phyloP scores from a whole-genome alignment of 2,888 invertebrate genomes.

The Meandrusa payeni region DNA sequence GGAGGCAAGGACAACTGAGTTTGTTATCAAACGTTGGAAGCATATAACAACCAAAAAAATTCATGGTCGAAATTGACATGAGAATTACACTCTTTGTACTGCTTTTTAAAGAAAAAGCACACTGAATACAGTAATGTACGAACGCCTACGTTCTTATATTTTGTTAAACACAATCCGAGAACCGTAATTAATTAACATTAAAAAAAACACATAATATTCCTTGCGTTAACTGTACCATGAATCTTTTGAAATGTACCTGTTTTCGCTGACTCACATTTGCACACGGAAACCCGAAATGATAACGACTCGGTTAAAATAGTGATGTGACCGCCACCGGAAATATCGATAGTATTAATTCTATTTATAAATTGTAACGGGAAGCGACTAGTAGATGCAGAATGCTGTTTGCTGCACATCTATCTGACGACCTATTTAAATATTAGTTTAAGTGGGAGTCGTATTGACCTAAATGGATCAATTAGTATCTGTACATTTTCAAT shows the following conservation, averaged over 20 bases:
- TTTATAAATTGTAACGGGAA: slow-evolving; percentile 1
- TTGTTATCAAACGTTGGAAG: too few relatives aligned
- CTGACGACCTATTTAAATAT: slow-evolving; percentile 18
- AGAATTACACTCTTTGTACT: too few relatives aligned
- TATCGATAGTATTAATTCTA: slow-evolving; percentile 13
- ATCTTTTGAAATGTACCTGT: slow-evolving; percentile 27
- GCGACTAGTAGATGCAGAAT: slow-evolving; percentile 3
- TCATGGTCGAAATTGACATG: too few relatives aligned
- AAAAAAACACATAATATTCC: slow-evolving; percentile 5
- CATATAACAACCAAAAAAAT: too few relatives aligned
- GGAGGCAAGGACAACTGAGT: too few relatives aligned
- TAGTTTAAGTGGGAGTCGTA: slow-evolving; percentile 11
- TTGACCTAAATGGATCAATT: slow-evolving; percentile 22
- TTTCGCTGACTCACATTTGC: slow-evolving; percentile 38
- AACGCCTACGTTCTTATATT: too few relatives aligned
- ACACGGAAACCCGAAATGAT: slow-evolving; percentile 53
- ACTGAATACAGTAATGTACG: too few relatives aligned
- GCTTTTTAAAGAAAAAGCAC: too few relatives aligned
- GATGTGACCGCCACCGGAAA: slow-evolving; percentile 31
- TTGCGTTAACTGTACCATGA: slow-evolving; percentile 6
- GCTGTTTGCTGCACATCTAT: slow-evolving; percentile 3
- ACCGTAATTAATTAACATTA: neutral
- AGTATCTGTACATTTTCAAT: slow-evolving; percentile 16
- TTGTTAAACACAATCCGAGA: slow-evolving; percentile 6
- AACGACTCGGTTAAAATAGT: slow-evolving; percentile 42